phyloP scores from a whole-genome alignment of 2,888 invertebrate species.

The Cistogaster globosa region DNA sequence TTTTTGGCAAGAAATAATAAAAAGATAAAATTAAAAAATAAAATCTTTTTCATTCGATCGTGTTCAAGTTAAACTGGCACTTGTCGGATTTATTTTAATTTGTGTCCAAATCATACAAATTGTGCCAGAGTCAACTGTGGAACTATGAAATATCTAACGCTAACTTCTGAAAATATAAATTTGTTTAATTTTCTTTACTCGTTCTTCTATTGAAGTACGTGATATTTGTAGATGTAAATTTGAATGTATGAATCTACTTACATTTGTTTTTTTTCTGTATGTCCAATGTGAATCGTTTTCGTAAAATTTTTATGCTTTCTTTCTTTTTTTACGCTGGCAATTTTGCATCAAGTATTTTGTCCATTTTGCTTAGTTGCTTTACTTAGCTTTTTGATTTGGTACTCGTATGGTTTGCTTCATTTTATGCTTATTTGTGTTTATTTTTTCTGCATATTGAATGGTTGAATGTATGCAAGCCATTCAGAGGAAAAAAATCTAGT shows the following conservation, averaged over 20 bases:
- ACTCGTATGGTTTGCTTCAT: constrained; percentile 29
- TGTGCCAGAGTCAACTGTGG: no score
- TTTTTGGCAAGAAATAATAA: no score
- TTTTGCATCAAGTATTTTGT: constrained; percentile 56
- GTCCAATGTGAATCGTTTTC: constrained; percentile 63
- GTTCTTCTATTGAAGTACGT: no score
- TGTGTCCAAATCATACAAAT: no score
- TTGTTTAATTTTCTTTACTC: no score
- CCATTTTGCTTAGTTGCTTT: constrained; percentile 48
- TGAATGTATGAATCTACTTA: no score
- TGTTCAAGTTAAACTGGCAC: no score
- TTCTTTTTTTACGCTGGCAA: constrained; percentile 17
- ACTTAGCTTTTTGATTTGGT: constrained; percentile 27
- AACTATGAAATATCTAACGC: no score
- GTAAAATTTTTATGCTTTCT: constrained; percentile 31
- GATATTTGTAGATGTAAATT: constrained; percentile 9
- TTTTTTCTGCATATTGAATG: constrained; percentile 30
- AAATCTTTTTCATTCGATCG: no score
- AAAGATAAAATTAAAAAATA: no score
- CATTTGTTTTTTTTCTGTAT: constrained; percentile 36
- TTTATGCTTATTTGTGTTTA: background rate
- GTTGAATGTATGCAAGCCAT: constrained; percentile 52
- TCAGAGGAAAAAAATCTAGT: constrained; percentile 48
- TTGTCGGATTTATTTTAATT: no score
- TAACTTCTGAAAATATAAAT: no score